Percentiles rank a stretch among this genome's conserved stretches.
Conservation (phyloP, 2,113 vertebrate species). For the Hiodon tergisus region DNA sequence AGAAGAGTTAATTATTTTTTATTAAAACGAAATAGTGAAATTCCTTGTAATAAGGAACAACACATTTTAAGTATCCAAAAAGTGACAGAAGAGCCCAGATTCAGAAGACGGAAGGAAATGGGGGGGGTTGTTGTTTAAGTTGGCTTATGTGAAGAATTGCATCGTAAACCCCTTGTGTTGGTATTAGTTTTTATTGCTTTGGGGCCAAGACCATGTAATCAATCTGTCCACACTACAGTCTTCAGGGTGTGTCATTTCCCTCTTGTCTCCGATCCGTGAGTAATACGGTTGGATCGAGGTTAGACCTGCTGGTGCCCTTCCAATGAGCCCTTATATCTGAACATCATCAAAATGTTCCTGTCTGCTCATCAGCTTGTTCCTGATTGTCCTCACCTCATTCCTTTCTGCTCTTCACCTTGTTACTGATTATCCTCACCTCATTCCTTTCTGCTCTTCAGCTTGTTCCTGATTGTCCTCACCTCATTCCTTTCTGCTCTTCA, state of each 20-base stretch:
- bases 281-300: background rate
- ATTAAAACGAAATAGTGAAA: background rate
- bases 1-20: background rate
- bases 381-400: no score
- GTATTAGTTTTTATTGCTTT: background rate
- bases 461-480: no score
- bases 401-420: no score
- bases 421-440: no score
- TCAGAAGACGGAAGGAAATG: no score
- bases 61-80: background rate
- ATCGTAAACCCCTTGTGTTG: background rate
- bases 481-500: no score
- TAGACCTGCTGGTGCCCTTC: no score
- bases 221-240: background rate
- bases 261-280: background rate
- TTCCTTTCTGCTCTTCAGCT: no score
- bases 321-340: conserved; percentile 8
- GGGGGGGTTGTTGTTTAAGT: background rate
- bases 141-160: background rate
- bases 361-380: no score
- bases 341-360: background rate
- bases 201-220: background rate
- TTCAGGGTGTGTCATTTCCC: background rate
- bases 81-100: background rate
- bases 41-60: background rate